These are phyloP conservation scores for Ceryle rudis DNA, from an alignment of 2,797 vertebrate species.

Conservation along the genomic window DNA sequence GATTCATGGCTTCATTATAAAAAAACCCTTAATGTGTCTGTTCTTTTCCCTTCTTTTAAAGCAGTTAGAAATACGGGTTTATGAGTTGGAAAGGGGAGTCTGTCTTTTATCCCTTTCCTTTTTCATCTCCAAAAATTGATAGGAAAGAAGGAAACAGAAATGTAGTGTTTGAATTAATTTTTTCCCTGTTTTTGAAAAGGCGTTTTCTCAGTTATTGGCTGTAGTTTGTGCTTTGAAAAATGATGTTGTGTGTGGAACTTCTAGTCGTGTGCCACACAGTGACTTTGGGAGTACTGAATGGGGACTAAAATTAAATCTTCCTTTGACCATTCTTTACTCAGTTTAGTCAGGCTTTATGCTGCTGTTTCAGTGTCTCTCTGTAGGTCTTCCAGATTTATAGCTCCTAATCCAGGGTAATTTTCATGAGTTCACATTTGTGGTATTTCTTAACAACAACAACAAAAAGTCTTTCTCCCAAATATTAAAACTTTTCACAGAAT, in stretches of 20 bases:
- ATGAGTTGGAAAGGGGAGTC: neutral
- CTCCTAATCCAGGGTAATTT: neutral
- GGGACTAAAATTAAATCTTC: neutral
- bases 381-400: neutral
- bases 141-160: neutral
- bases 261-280: fast-evolving
- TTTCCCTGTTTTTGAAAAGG: neutral
- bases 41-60: neutral
- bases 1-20: neutral
- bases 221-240: neutral
- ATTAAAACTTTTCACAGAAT: neutral
- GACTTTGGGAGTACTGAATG: neutral
- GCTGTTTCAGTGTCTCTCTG: neutral
- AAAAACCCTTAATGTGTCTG: neutral
- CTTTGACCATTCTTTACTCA: neutral
- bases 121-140: neutral
- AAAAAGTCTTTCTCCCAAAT: neutral
- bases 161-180: neutral
- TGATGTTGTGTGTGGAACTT: neutral
- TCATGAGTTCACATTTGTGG: neutral
- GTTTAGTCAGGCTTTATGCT: neutral
- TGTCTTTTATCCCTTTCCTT: neutral
- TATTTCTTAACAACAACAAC: neutral
- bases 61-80: neutral
- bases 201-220: neutral